Evolutionary conservation across 2,113 vertebrate genomes (phyloP).

Genomic region (Acrocephalus kingi): DNA sequence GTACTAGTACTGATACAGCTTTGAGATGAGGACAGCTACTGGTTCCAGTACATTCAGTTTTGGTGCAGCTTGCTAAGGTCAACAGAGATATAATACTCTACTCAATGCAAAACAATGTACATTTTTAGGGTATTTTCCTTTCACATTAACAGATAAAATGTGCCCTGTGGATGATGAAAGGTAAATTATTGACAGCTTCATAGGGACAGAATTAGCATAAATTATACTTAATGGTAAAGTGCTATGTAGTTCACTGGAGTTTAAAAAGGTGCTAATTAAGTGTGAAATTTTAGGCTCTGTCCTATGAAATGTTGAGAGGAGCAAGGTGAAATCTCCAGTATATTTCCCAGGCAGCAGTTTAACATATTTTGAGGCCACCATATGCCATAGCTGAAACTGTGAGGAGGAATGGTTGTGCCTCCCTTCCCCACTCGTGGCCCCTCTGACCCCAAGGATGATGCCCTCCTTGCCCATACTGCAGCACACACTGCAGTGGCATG

Average conservation of each 20-base stretch:
- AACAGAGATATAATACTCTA: background rate
- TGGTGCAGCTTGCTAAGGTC: background rate
- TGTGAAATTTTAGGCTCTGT: background rate
- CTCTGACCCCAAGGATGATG: background rate
- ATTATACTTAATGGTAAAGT: background rate
- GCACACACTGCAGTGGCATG: background rate
- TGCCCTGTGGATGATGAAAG: background rate
- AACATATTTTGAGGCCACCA: accelerated
- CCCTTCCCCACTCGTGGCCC: accelerated
- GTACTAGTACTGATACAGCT: background rate
- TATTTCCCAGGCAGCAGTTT: background rate
- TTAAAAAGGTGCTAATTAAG: background rate
- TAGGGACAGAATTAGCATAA: background rate
- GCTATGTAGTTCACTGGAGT: background rate
- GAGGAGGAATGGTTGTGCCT: background rate
- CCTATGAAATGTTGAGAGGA: background rate
- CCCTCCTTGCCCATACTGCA: background rate
- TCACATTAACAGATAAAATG: background rate
- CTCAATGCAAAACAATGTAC: background rate
- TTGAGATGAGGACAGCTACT: background rate
- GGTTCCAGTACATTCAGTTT: background rate
- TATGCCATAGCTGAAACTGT: background rate
- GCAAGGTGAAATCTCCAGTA: background rate
- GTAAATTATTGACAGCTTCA: background rate
- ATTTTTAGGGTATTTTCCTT: background rate